Base-by-base conservation (phyloP, 2,888 invertebrate genomes). In the Neoascia interrupta region DNA sequence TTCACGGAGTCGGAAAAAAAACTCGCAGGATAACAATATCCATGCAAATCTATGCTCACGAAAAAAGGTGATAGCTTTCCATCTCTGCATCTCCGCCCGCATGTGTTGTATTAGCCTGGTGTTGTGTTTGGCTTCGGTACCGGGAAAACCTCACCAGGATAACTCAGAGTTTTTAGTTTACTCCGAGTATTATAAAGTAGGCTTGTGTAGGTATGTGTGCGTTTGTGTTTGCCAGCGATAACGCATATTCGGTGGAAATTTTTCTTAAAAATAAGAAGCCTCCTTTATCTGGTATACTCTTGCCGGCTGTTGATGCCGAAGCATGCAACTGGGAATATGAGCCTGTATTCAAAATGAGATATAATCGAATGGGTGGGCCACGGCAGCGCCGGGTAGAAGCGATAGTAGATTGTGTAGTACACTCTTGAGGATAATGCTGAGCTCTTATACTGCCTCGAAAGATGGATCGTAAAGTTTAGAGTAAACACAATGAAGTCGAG, bases 281-380 rank as follows among this genome's bases (percentile, higher is more conserved):
- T 31, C 47, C 45, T 49, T 8, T 39, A 16, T 28, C 49, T 31
- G n/a, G n/a, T n/a, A 5, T 6, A 10, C 11, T 34, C 13, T 31
- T 13, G 28, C 23, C 26, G 8, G 4, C 31, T 31, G 8, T 31
- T 31, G 8, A 43, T 19, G 49, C 16, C 21, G 6, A 70, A 64
- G 37, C 51, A 76, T 72, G 39, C 70, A 58, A 54, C 15, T 53
- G 76, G 58, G 76, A 76, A 45, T 72, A 39, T 13, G 11, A 31
- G 26, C 23, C 36, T 56, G 28, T 47, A 51, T 75, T 49, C 49
- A 11, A 51, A 37, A 47, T 56, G 34, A 53, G 31, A 47, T 51
- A 43, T 75, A 54, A 69, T 75, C 61, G 63, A 70, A 61, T 58
- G 28, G 37, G 41, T 39, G 45, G 53, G 68, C 34, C 41, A 21